Conservation (phyloP, 92 coral and sea anemone genomes). For the Zoanthus gigantus region DNA sequence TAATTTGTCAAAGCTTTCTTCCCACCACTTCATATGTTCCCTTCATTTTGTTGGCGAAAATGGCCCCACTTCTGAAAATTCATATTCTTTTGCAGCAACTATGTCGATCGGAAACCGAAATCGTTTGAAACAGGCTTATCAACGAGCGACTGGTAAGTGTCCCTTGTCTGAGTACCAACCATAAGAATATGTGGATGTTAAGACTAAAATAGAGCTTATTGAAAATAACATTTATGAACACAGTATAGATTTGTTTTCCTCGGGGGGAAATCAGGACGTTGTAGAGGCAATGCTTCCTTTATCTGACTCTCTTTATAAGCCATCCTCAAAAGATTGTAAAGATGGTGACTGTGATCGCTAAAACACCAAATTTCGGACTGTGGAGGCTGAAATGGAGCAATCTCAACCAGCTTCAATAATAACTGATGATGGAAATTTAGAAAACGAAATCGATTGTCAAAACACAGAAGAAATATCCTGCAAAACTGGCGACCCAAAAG, state of each 20-base stretch:
- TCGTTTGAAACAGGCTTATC: not conserved
- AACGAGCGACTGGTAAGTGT: not conserved
- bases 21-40: constrained; percentile 64
- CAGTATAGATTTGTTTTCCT: constrained; percentile 17
- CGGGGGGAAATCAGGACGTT: not conserved
- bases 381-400: constrained; percentile 21
- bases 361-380: constrained; percentile 12
- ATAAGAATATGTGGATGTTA: not conserved
- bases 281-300: constrained; percentile 5
- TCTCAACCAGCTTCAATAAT: constrained; percentile 16
- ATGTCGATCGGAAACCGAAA: no score
- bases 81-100: no score
- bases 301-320: constrained; percentile 11
- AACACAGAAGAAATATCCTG: constrained; percentile 13
- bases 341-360: constrained; percentile 19
- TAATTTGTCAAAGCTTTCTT: constrained; percentile 60
- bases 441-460: constrained; percentile 5
- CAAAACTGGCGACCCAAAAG: not conserved
- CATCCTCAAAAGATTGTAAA: constrained; percentile 1
- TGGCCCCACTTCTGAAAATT: constrained; percentile 42
- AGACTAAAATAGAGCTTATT: constrained; percentile 39
- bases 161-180: constrained; percentile 18
- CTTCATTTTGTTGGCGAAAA: constrained; percentile 73
- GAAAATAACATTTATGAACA: constrained; percentile 28
- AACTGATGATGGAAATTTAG: constrained; percentile 7